These are phyloP conservation scores for Rhinichthys osculus DNA, from an alignment of 2,797 vertebrate genomes.

Conservation along the genomic window DNA sequence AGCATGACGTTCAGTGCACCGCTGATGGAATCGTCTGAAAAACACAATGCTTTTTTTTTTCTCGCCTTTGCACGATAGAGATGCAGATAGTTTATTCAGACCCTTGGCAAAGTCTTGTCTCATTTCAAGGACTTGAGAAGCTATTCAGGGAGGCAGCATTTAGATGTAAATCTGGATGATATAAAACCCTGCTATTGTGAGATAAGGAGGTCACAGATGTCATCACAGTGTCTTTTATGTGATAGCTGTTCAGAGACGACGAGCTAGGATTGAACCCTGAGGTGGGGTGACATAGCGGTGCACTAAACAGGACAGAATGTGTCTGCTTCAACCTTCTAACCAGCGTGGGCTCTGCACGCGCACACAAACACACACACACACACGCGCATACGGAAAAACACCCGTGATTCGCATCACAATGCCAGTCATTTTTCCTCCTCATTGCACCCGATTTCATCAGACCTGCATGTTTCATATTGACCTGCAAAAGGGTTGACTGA, in stretches of 20 bases:
- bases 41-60: slow-evolving; percentile 20
- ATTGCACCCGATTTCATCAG: slow-evolving; percentile 68
- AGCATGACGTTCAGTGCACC: background rate
- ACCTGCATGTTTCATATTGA: slow-evolving; percentile 57
- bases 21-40: slow-evolving; percentile 12
- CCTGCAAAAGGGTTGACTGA: slow-evolving; percentile 54
- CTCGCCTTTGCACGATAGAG: background rate
- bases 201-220: slow-evolving; percentile 56
- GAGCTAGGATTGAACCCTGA: slow-evolving; percentile 49
- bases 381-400: slow-evolving; percentile 9
- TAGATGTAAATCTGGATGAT: slow-evolving; percentile 55
- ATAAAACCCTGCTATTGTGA: slow-evolving; percentile 42
- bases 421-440: slow-evolving; percentile 53
- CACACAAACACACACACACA: background rate
- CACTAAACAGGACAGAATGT: slow-evolving; percentile 45
- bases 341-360: background rate
- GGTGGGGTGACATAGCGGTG: slow-evolving; percentile 47
- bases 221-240: slow-evolving; percentile 49
- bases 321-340: slow-evolving; percentile 33
- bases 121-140: slow-evolving; percentile 39
- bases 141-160: slow-evolving; percentile 35
- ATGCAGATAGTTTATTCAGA: slow-evolving; percentile 20
- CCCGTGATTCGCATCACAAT: slow-evolving; percentile 33
- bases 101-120: slow-evolving; percentile 38
- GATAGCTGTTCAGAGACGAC: slow-evolving; percentile 42